Evolutionary conservation across 2,888 invertebrate species (phyloP), one percentile per base, ranked within the genome.

Genomic region (Mythimna ferrago): DNA sequence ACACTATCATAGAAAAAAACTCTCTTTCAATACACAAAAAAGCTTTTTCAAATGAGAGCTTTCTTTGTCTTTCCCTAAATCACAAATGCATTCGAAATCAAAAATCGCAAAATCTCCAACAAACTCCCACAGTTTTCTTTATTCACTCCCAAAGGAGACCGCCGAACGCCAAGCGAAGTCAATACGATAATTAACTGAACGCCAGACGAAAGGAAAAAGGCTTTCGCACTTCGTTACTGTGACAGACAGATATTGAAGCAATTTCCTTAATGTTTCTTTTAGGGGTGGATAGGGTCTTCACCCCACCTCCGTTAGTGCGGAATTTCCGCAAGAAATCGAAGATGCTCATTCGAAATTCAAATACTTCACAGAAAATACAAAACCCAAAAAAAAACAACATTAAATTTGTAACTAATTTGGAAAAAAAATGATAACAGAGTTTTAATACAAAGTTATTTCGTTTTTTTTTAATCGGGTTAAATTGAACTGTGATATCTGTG

Each of bases 181-280:
- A 76, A 78, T 78, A 71, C 60, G 41, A 54, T 82, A 86, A 86
- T 85, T 82, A 76, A 73, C 68, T 66, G 63, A 69, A 56, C 62
- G 75, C 44, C 60, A 62, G 62, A 48, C 51, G 70, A 73, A 82
- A 72, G 73, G 73, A 66, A 75, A 76, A 85, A 80, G 66, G 73
- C 71, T 78, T 58, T 80, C 54, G 32, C 44, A 63, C 63, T 66
- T 66, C 58, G 44, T 75, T 75, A 63, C 16, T 26, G 58, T 53
- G 62, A 62, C 74, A 70, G 84, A 80, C 74, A 66, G 84, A 81
- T 74, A 81, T 74, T 72, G 69, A 67, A 65, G 66, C 77, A 81
- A 81, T 86, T 78, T 86, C 72, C 82, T 76, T 60, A 44, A 66
- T 66, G 61, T 66, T 66, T 26, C 60, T n/a, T 4, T 6, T 21